A percentile compares a stretch with the other conserved stretches of the same genome.
phyloP scores from a whole-genome alignment of 2,888 invertebrate genomes.

The Choristoneura rosaceana region DNA sequence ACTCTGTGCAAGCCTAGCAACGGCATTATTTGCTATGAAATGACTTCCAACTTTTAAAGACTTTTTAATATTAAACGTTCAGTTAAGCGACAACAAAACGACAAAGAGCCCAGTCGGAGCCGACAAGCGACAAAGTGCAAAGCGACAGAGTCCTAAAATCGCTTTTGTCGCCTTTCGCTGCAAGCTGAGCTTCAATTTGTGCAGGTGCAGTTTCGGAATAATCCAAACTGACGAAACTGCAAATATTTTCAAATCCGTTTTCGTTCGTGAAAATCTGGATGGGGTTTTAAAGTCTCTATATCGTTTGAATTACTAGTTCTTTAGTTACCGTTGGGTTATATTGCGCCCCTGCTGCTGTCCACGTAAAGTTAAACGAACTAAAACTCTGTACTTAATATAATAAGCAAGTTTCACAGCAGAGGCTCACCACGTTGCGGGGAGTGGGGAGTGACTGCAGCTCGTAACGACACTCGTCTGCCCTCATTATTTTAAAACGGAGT shows the following conservation, averaged over 20 bases:
- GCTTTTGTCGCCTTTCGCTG: not conserved
- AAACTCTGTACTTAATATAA: not conserved
- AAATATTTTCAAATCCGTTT: not conserved
- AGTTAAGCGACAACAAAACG: conserved; percentile 1
- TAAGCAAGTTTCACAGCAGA: not conserved
- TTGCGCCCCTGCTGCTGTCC: too few relatives aligned
- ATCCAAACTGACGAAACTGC: not conserved
- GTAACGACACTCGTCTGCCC: not conserved
- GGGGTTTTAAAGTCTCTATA: not conserved
- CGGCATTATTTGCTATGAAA: not conserved
- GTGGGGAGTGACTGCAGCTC: not conserved
- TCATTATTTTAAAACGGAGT: not conserved
- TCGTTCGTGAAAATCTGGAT: not conserved
- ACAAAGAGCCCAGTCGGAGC: not conserved
- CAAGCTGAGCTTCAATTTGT: not conserved
- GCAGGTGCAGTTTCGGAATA: conserved; percentile 2
- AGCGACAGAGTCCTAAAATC: conserved; percentile 2
- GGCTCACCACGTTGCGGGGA: not conserved
- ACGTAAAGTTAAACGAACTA: not conserved
- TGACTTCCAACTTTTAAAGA: not conserved
- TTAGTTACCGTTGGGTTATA: too few relatives aligned
- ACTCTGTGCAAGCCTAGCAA: not conserved
- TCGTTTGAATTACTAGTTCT: too few relatives aligned
- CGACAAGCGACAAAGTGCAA: not conserved
- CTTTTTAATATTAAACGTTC: not conserved